Base-by-base conservation (phyloP, 2,113 vertebrate genomes). In the Syngnathus floridae region DNA sequence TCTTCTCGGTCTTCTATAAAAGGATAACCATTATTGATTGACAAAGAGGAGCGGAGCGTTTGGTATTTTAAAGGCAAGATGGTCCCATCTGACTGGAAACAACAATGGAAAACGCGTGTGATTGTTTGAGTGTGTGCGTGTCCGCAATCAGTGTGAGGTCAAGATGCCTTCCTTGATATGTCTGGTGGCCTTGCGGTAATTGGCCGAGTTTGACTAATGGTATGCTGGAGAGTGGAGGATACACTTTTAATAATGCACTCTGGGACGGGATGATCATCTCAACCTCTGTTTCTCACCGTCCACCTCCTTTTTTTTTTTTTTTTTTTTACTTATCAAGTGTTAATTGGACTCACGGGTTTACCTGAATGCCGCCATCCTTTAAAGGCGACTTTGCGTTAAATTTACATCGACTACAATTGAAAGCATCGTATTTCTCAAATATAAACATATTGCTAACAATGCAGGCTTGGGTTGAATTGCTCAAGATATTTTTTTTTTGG, bases 201-300 rank as follows among this genome's bases (percentile, higher is more conserved):
- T 61, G 84, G 71, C 78, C 58, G 71, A 69, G 69, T 64, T 65
- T 73, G 76, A 75, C 83, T 81, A 82, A 88, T 83, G 69, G 77
- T 22, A 22, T 73, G 62, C 69, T 74, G 74, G 76, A 59, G 70
- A 72, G 73, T 56, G 69, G 67, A 57, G 77, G 74, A 31, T 46
- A 60, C 68, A 38, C 38, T 82, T 31, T 82, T 86, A 86, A 88
- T 82, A 75, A 83, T 80, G 80, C 66, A 66, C 67, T 66, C 48
- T 80, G 84, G 78, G 82, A 85, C 67, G 48, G 41, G 49, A 43
- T 14, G 31, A 55, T 68, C 72, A 67, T 68, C 72, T 41, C 71
- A 48, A 58, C 73, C 67, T 21, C 70, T 64, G 49, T 38, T 26
- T 37, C 4, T 2, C 67, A 22, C 43, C 62, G 52, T 51, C 7